A percentile compares a stretch with the other conserved stretches of the same genome.
Evolutionary conservation across 2,113 vertebrate species (phyloP).

Genomic region (Xyliphius kryptos): DNA sequence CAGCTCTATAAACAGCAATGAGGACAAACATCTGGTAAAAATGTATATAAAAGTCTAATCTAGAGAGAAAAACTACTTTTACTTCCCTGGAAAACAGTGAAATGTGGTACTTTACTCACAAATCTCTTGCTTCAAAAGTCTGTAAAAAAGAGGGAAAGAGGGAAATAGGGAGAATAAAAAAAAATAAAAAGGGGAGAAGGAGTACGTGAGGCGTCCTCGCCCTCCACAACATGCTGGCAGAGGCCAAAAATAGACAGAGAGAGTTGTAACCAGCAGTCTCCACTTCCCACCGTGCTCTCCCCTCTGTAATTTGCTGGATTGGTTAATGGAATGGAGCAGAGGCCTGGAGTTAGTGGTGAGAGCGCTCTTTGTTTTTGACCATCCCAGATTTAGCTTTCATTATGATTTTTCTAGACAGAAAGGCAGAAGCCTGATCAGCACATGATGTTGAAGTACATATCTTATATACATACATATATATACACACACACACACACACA

Average conservation of each 20-base stretch:
- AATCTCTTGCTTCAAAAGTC: neutral
- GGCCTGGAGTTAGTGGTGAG: slow-evolving; percentile 29
- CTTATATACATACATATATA: neutral
- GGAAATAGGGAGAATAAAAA: neutral
- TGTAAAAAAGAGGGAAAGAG: neutral
- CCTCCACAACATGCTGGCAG: slow-evolving; percentile 30
- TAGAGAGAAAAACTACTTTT: too few species aligned
- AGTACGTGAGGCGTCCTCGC: slow-evolving; percentile 11
- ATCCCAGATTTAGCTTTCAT: slow-evolving; percentile 30
- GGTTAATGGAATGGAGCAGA: slow-evolving; percentile 32
- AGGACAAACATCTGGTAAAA: too few species aligned
- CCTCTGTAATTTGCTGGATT: slow-evolving; percentile 37
- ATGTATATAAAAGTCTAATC: too few species aligned
- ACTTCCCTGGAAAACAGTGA: neutral
- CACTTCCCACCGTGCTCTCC: slow-evolving; percentile 14
- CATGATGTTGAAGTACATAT: slow-evolving; percentile 6
- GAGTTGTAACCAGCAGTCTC: slow-evolving; percentile 28
- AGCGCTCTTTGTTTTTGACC: slow-evolving; percentile 28
- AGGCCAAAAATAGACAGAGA: slow-evolving; percentile 34
- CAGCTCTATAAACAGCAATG: too few species aligned
- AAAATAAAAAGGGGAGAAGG: slow-evolving; percentile 4
- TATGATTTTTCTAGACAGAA: slow-evolving; percentile 10
- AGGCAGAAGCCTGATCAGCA: slow-evolving; percentile 23
- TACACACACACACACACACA: too few species aligned
- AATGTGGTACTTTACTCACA: too few species aligned